Base-by-base conservation (phyloP, 2,888 invertebrate species). In the Hofmannophila pseudospretella region DNA sequence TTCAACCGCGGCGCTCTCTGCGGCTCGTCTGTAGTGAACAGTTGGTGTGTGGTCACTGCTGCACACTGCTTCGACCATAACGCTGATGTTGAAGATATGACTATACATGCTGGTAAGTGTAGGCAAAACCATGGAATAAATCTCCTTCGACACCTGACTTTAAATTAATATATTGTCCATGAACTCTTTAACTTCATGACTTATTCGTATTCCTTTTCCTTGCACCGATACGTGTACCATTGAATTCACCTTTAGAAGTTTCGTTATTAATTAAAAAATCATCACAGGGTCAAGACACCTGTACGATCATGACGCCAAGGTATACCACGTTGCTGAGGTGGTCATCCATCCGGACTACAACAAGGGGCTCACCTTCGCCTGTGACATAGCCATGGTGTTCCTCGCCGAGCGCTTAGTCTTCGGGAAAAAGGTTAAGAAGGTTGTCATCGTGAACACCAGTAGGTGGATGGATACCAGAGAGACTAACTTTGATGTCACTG, bases 21-120 rank as follows among this genome's bases (percentile, higher is more conserved):
- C 40, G 70, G 70, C 4, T 79, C 75, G 0, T 64, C 58, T 0
- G 71, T 82, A 4, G 4, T 81, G 1, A 70, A 69, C 32, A 73
- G 69, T 25, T 78, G 72, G 66, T 44, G 61, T 2, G 32, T 79
- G 1, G 43, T 80, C 10, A 76, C 81, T 0, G 65, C 80, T 1
- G 81, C 71, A 0, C 81, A 82, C 44, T 82, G 82, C 36, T 65
- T 82, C 13, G 67, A 67, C 14, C 35, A 37, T 1, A 75, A 72
- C 38, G 51, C 47, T 7, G 49, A 73, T 23, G 33, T 49, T 1
- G 33, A 51, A 0, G 54, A 71, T 4, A 74, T 81, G 60, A 44
- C 47, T 4, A 37, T 81, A 22, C 67, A 68, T 57, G 54, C 61
- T 7, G 78, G 80, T 78, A 47, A 65, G 72, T 58, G n/a, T n/a